Conservation (phyloP, 2,113 vertebrate genomes). For the Pteropus alecto region DNA sequence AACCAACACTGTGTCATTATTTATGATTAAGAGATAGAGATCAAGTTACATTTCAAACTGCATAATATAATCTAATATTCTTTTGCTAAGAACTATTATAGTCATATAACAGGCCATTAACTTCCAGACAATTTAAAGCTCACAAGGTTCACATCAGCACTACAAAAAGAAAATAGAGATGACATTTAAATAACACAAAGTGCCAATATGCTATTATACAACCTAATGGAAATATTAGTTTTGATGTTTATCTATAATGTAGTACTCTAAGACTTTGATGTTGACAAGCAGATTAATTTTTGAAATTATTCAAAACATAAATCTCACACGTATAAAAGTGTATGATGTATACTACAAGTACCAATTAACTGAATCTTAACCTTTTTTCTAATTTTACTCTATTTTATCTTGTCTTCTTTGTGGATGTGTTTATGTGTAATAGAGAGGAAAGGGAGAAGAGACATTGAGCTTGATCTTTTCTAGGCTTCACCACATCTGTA, state of each 20-base stretch:
- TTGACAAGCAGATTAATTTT: constrained; percentile 20
- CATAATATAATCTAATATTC: constrained; percentile 81
- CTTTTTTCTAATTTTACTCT: neutral
- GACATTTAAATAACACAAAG: constrained; percentile 68
- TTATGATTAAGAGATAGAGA: constrained; percentile 66
- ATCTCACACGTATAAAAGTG: constrained; percentile 4
- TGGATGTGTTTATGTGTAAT: neutral
- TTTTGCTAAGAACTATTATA: constrained; percentile 73
- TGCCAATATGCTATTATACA: constrained; percentile 23
- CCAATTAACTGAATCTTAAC: neutral
- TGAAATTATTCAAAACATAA: neutral
- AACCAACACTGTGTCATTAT: constrained; percentile 70
- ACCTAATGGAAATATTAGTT: constrained; percentile 24
- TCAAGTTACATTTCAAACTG: constrained; percentile 76
- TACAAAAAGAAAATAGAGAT: constrained; percentile 56
- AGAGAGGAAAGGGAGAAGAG: neutral
- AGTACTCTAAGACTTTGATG: neutral
- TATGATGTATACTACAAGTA: neutral
- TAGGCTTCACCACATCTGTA: neutral
- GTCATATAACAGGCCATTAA: constrained; percentile 82
- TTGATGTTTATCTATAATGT: constrained; percentile 37
- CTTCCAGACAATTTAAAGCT: constrained; percentile 74
- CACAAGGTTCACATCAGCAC: constrained; percentile 74
- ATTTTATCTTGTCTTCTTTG: neutral
- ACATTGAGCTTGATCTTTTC: neutral